Percentiles rank a stretch among this genome's conserved stretches.
These are phyloP conservation scores for Tachypleus tridentatus DNA, from an alignment of 1,140 invertebrate species.

Conservation along the genomic window DNA sequence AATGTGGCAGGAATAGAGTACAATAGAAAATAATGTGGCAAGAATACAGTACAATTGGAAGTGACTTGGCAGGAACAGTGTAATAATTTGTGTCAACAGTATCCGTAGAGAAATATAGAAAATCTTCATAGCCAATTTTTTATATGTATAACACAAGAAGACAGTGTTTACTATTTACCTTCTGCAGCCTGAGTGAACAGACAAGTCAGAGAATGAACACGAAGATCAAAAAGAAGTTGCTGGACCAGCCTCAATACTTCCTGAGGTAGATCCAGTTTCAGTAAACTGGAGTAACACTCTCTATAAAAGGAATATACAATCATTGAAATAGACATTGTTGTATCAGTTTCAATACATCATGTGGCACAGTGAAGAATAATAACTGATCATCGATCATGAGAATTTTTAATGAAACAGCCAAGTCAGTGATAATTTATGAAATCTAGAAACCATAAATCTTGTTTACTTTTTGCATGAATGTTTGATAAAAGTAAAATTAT, in stretches of 20 bases:
- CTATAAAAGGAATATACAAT: conserved; percentile 24
- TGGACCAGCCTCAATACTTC: conserved; percentile 71
- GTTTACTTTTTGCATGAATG: too few species aligned
- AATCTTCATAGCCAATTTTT: not conserved
- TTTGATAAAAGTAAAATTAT: too few species aligned
- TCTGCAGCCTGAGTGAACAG: conserved; percentile 71
- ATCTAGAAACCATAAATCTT: too few species aligned
- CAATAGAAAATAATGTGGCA: too few species aligned
- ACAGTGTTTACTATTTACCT: conserved; percentile 7
- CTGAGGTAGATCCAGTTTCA: conserved; percentile 55
- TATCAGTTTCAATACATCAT: not conserved
- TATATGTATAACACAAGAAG: not conserved
- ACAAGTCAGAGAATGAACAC: conserved; percentile 71
- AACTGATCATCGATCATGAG: not conserved
- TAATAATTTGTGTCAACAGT: not conserved
- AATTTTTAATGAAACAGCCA: not conserved
- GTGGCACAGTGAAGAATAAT: not conserved
- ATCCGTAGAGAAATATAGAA: not conserved
- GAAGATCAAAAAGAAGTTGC: conserved; percentile 70
- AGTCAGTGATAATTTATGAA: too few species aligned
- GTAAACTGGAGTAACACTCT: conserved; percentile 31
- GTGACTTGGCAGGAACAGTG: not conserved
- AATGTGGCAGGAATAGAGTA: too few species aligned
- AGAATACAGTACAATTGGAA: not conserved
- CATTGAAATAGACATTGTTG: not conserved